Percentiles rank a stretch among this genome's conserved stretches.
phyloP scores from a whole-genome alignment of 2,888 invertebrate genomes.

The Punctoribates punctum region DNA sequence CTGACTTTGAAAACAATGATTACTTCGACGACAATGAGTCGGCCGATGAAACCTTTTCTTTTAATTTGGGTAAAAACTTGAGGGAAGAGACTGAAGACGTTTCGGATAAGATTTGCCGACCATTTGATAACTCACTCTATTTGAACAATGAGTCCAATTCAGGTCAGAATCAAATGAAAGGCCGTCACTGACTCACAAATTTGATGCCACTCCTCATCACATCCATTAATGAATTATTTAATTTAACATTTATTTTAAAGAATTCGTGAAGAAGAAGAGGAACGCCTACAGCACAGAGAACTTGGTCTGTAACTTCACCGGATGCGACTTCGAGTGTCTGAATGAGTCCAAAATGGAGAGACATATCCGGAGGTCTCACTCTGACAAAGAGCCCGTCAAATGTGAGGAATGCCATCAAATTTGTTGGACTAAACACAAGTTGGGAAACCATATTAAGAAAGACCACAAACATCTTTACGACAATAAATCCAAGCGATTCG shows the following conservation, averaged over 20 bases:
- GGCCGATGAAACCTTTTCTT: too few relatives aligned
- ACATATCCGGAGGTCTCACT: not conserved
- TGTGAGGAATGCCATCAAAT: not conserved
- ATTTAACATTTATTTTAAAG: too few relatives aligned
- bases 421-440: not conserved
- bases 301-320: not conserved
- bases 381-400: not conserved
- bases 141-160: not conserved
- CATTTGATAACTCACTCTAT: not conserved
- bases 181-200: too few relatives aligned
- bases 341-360: not conserved
- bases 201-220: too few relatives aligned
- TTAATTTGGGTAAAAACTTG: too few relatives aligned
- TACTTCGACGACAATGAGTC: too few relatives aligned
- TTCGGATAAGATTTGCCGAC: too few relatives aligned
- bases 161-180: not conserved
- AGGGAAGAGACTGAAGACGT: too few relatives aligned
- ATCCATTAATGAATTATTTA: not conserved
- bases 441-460: not conserved
- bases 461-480: not conserved
- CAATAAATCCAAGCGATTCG: not conserved
- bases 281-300: not conserved
- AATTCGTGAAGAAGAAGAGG: not conserved
- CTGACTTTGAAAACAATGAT: too few relatives aligned
- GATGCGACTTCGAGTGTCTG: slow-evolving; percentile 11